phyloP scores from a whole-genome alignment of 2,797 vertebrate genomes.

The Luscinia luscinia region DNA sequence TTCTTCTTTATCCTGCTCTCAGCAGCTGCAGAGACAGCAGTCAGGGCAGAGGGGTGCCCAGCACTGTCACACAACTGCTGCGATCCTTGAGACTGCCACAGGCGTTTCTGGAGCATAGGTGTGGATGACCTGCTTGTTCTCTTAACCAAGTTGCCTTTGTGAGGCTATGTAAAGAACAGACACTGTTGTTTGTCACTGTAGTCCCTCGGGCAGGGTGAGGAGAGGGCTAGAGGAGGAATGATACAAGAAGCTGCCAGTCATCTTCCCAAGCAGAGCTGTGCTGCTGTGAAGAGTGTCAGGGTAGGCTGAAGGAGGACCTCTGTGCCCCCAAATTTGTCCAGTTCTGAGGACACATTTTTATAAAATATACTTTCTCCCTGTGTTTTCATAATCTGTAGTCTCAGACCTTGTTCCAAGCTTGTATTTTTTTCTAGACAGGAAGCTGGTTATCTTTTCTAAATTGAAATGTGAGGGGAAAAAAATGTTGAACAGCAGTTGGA shows the following conservation, averaged over 20 bases:
- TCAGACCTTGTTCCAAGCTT: neutral
- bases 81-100: neutral
- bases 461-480: neutral
- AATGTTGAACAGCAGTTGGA: neutral
- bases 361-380: neutral
- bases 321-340: neutral
- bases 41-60: fast-evolving
- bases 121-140: neutral
- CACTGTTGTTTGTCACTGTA: neutral
- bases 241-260: neutral
- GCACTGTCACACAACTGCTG: neutral
- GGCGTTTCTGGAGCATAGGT: neutral
- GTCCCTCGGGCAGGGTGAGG: neutral
- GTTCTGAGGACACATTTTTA: neutral
- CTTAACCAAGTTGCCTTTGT: neutral
- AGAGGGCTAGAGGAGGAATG: neutral
- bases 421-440: neutral
- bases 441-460: neutral
- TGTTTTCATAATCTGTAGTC: neutral
- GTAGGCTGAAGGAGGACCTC: neutral
- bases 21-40: neutral
- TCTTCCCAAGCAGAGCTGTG: fast-evolving
- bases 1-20: neutral
- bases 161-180: neutral
- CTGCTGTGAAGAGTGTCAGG: fast-evolving